Evolutionary conservation across 1,140 invertebrate genomes (phyloP), one percentile per base, ranked within the genome.

Genomic region (Eupeodes corollae): DNA sequence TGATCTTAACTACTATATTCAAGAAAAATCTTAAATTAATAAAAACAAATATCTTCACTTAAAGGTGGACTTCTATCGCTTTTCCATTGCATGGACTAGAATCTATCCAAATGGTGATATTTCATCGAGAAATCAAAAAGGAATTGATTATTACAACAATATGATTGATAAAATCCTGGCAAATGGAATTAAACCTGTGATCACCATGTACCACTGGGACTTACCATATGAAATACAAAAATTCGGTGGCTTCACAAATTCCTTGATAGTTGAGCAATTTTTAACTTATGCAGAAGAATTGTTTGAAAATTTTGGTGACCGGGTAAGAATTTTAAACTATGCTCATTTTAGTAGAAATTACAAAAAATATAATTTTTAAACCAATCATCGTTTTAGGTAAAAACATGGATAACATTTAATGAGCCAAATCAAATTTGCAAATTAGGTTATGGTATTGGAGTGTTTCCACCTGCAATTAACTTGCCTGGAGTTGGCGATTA

Each of bases 21-120:
- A n/a, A n/a, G n/a, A n/a, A n/a, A n/a, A n/a, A n/a, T n/a, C n/a
- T n/a, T n/a, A n/a, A n/a, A n/a, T n/a, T n/a, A n/a, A n/a, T n/a
- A n/a, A n/a, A n/a, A n/a, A n/a, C n/a, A n/a, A n/a, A n/a, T n/a
- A n/a, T n/a, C n/a, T n/a, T n/a, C n/a, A n/a, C 32, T 41, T 41
- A 9, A 10, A 43, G 42, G 30, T 68, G 1, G 47, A 63, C 46
- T 66, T 63, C 51, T 80, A 79, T 53, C 59, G 77, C 9, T 78
- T 79, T 58, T 79, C 77, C 0, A 70, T 79, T 33, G 73, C 76
- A 12, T 78, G 76, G 76, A 34, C 73, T 0, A 54, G 76, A 35
- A 54, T 79, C 10, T 53, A 77, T 1, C 74, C 76, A 2, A 64
- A 55, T 56, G 73, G 74, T 3, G 21, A 26, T 26, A 8, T 26